A percentile compares a stretch with the other conserved stretches of the same genome.
Evolutionary conservation across 2,888 invertebrate genomes (phyloP).

Genomic region (Phalangium opilio): DNA sequence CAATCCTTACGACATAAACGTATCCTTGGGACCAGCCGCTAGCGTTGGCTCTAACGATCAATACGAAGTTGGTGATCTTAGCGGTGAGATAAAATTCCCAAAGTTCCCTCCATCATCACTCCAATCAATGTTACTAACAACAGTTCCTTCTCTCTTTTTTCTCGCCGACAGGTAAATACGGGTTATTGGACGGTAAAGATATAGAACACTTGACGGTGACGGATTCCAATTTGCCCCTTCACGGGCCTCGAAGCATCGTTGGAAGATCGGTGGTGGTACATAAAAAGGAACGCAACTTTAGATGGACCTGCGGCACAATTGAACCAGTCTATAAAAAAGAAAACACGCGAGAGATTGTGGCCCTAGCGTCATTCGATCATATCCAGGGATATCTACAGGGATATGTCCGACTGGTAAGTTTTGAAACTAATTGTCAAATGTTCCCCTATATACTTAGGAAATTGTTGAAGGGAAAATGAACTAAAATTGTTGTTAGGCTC

Average conservation of each 20-base stretch:
- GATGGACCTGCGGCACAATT: slow-evolving; percentile 72
- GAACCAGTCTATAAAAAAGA: slow-evolving; percentile 66
- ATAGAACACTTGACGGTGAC: slow-evolving; percentile 39
- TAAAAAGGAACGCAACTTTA: slow-evolving; percentile 40
- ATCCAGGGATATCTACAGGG: slow-evolving; percentile 62
- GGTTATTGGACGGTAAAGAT: slow-evolving; percentile 49
- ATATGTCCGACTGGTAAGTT: slow-evolving; percentile 58
- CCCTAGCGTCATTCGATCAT: slow-evolving; percentile 81
- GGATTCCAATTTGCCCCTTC: slow-evolving; percentile 64
- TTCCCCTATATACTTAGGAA: too few relatives aligned
- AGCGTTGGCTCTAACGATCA: slow-evolving; percentile 58
- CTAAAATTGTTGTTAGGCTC: too few relatives aligned
- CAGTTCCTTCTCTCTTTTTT: too few relatives aligned
- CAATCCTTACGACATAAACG: slow-evolving; percentile 62
- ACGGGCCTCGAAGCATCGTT: slow-evolving; percentile 62
- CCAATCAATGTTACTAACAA: too few relatives aligned
- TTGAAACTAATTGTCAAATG: background rate
- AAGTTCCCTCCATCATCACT: too few relatives aligned
- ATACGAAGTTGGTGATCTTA: slow-evolving; percentile 48
- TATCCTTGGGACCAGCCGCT: slow-evolving; percentile 27
- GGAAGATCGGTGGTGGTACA: slow-evolving; percentile 76
- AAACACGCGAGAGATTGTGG: slow-evolving; percentile 68
- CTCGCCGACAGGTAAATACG: slow-evolving; percentile 45
- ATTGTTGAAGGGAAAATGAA: too few relatives aligned
- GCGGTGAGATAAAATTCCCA: slow-evolving; percentile 18